Base-by-base conservation (phyloP, 2,797 vertebrate genomes). In the Aulostomus chinensis region DNA sequence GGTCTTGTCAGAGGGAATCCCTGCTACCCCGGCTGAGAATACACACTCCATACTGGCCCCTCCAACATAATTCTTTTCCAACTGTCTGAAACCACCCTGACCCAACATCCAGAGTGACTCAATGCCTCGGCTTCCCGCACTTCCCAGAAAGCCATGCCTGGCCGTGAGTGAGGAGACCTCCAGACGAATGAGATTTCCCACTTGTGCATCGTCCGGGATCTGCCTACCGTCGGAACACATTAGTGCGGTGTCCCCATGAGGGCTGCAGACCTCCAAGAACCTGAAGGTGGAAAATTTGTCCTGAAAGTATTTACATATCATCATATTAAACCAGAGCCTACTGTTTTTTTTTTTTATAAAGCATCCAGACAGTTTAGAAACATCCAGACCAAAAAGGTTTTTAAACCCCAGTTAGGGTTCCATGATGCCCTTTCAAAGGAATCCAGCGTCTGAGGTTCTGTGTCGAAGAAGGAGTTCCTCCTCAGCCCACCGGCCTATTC, bases 1-100 rank as follows among this genome's bases (percentile, higher is more conserved):
- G 69, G 78, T 78, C 83, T 83, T 88, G 86, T 89, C 90, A 84
- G 69, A 87, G 84, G 84, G 87, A 89, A 90, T 88, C 86, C 86
- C 86, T 81, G 59, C 51, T 61, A 47, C 62, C 68, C 73, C 45
- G 66, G 64, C 61, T 88, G 88, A 88, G 83, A 81, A 81, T 74
- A 86, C 76, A 70, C 86, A 80, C 79, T 64, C 69, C 77, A 49
- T 13, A 39, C 50, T 30, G 70, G 78, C 69, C 78, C 78, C 76
- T 38, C 63, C 61, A 17, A 73, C 81, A 81, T 76, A 68, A 79
- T 69, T 83, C 80, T 73, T 68, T 48, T 84, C 68, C 72, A 81
- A 34, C 73, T 59, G 61, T 63, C 77, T 80, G 69, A 81, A 85
- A 85, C 78, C 63, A 47, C 58, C 42, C 74, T 81, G 83, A 86